Percentiles rank a stretch among this genome's conserved stretches.
These are phyloP conservation scores for Streblospio benedicti DNA, from an alignment of 1,140 invertebrate genomes.

Conservation along the genomic window DNA sequence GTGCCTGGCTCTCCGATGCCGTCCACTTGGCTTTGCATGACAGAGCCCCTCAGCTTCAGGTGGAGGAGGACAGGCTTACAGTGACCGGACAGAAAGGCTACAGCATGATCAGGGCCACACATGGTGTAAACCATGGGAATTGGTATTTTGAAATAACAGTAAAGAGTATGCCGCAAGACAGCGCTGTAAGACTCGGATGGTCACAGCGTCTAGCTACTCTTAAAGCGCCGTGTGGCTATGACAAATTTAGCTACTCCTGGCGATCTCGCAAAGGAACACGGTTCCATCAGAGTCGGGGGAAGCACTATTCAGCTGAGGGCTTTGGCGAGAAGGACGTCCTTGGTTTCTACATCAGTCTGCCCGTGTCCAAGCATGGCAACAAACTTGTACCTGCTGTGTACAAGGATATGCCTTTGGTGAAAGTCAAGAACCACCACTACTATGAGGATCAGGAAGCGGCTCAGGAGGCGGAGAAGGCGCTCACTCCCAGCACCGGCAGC, in stretches of 20 bases:
- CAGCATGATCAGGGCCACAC: conserved; percentile 88
- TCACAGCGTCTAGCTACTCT: conserved; percentile 76
- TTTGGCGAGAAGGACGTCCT: conserved; percentile 89
- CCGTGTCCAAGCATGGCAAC: no score
- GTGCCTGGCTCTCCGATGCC: conserved; percentile 73
- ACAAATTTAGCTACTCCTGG: conserved; percentile 98
- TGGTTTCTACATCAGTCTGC: conserved; percentile 79
- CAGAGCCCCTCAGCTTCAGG: conserved; percentile 82
- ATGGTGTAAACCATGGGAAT: conserved; percentile 73
- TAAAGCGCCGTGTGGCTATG: conserved; percentile 77
- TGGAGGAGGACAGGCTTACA: conserved; percentile 82
- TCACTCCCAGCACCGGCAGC: conserved; percentile 65
- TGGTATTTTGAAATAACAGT: conserved; percentile 95
- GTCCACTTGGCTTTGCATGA: conserved; percentile 91
- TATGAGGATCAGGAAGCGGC: conserved; percentile 97
- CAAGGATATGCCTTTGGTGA: conserved; percentile 92
- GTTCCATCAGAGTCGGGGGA: conserved; percentile 91
- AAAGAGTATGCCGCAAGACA: conserved; percentile 87
- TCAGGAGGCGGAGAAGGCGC: conserved; percentile 69
- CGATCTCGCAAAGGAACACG: conserved; percentile 78
- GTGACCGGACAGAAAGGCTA: conserved; percentile 97
- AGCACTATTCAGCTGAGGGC: conserved; percentile 74
- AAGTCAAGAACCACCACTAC: conserved; percentile 95
- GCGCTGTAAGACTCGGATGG: conserved; percentile 88
- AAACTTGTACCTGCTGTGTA: conserved; percentile 85